Conservation (phyloP, 1,140 invertebrate genomes). For the Triops cancriformis region DNA sequence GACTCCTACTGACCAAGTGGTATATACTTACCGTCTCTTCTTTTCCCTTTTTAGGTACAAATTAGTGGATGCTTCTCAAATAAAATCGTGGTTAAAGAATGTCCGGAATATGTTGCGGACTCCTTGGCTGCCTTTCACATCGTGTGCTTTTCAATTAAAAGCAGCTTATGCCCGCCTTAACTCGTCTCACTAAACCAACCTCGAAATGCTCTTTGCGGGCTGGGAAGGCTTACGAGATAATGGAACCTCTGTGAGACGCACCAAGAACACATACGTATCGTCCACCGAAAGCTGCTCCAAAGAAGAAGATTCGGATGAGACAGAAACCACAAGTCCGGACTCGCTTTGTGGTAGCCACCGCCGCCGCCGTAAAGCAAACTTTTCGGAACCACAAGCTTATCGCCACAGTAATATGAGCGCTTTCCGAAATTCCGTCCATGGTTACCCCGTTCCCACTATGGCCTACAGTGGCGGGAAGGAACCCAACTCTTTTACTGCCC, state of each 20-base stretch:
- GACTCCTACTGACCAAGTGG: too few relatives aligned
- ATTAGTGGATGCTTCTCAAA: too few relatives aligned
- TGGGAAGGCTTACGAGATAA: neutral
- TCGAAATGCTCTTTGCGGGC: neutral
- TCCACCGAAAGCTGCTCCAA: neutral
- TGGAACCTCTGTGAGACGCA: neutral
- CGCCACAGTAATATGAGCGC: neutral
- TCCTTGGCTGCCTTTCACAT: neutral
- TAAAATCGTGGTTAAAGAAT: too few relatives aligned
- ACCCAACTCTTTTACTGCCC: neutral
- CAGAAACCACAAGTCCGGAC: neutral
- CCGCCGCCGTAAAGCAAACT: neutral
- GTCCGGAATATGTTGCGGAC: neutral
- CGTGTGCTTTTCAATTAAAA: neutral
- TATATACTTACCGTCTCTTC: too few relatives aligned
- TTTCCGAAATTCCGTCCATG: neutral
- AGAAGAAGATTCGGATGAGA: conserved; percentile 13
- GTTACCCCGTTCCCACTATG: neutral
- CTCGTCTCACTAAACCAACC: neutral
- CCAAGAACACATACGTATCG: neutral
- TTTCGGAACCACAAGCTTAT: neutral
- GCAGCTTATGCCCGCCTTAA: neutral
- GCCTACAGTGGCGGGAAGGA: neutral
- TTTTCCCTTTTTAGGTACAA: too few relatives aligned
- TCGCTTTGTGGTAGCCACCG: neutral